These are phyloP conservation scores for Plestiodon gilberti DNA, from an alignment of 2,113 vertebrate genomes.

Conservation along the genomic window DNA sequence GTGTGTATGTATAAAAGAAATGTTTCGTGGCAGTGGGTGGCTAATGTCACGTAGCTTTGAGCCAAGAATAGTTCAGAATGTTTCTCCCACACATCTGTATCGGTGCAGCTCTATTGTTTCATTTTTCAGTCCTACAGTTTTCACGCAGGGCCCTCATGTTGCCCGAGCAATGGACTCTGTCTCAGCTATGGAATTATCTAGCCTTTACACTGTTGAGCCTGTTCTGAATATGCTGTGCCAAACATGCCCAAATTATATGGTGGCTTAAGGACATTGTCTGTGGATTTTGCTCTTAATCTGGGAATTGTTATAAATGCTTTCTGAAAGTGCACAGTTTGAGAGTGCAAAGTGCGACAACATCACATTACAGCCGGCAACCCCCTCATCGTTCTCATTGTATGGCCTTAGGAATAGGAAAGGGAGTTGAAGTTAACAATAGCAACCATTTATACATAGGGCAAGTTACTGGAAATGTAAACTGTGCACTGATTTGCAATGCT, in stretches of 20 bases:
- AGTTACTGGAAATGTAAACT: conserved; percentile 2
- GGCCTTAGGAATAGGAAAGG: not conserved
- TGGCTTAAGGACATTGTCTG: conserved; percentile 12
- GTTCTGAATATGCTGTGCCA: not conserved
- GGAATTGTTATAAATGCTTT: conserved; percentile 20
- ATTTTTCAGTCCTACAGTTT: not conserved
- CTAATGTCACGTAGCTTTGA: not conserved
- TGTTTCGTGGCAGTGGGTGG: not conserved
- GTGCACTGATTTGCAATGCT: not conserved
- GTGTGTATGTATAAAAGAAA: not conserved
- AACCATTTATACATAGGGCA: not conserved
- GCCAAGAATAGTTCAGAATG: not conserved
- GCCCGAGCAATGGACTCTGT: not conserved
- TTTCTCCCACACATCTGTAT: not conserved
- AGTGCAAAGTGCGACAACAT: not conserved
- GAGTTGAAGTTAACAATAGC: not conserved
- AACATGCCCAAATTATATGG: not conserved
- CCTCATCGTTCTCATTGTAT: not conserved
- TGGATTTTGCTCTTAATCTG: conserved; percentile 16
- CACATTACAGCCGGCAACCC: not conserved
- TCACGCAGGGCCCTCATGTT: not conserved
- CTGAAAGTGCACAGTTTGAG: conserved; percentile 12
- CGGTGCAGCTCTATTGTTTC: not conserved
- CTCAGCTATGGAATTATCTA: not conserved
- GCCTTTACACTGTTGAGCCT: conserved; percentile 1